A percentile compares a stretch with the other conserved stretches of the same genome.
Evolutionary conservation across 2,888 invertebrate species (phyloP).

Genomic region (Drosophila mimica): DNA sequence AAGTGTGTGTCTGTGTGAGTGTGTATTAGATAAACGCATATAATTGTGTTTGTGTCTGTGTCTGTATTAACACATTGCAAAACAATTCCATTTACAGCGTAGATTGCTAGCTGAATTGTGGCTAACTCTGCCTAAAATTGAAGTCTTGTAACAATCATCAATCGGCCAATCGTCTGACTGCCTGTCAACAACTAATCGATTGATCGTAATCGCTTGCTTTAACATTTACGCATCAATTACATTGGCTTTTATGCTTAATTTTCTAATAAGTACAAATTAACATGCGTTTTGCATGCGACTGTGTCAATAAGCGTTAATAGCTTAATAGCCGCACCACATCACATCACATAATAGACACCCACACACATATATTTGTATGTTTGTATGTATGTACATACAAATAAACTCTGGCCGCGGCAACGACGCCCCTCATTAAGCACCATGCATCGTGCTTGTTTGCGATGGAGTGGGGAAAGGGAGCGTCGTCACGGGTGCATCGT

Average conservation of each 20-base stretch:
- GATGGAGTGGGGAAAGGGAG: constrained; percentile 10
- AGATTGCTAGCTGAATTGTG: constrained; percentile 16
- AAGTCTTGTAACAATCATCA: constrained; percentile 26
- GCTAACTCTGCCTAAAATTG: constrained; percentile 46
- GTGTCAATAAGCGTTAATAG: constrained; percentile 22
- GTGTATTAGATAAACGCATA: constrained; percentile 36
- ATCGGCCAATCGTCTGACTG: constrained; percentile 6
- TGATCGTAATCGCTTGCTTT: constrained; percentile 27
- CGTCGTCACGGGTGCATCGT: constrained; percentile 57
- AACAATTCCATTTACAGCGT: constrained; percentile 43
- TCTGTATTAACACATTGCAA: constrained; percentile 20
- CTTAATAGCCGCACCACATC: constrained; percentile 27
- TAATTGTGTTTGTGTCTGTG: constrained; percentile 7
- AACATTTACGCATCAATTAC: constrained; percentile 42
- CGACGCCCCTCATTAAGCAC: constrained; percentile 28
- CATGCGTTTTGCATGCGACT: constrained; percentile 12
- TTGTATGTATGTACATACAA: constrained; percentile 2
- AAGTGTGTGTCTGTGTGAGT: not conserved
- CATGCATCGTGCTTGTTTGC: constrained; percentile 20
- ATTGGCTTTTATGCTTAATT: constrained; percentile 32
- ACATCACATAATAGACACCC: not conserved
- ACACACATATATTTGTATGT: constrained; percentile 3
- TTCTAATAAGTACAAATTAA: constrained; percentile 41
- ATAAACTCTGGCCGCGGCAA: constrained; percentile 7
- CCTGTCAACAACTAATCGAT: constrained; percentile 18